Conservation (phyloP, 2,797 vertebrate species). For the Sparidentex hasta region DNA sequence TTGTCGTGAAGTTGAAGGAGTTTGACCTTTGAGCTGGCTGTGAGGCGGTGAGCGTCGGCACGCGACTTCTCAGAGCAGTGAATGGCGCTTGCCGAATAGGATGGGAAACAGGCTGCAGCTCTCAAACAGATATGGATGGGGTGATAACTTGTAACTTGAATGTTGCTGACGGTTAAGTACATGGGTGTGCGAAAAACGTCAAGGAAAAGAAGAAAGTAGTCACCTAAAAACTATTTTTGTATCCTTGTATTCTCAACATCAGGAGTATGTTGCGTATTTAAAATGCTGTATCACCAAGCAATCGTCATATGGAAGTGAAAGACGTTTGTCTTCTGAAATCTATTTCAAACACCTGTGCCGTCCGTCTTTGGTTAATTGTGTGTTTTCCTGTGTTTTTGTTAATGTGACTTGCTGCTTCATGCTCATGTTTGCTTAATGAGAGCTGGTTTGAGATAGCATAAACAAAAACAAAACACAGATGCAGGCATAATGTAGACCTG, state of each 20-base stretch:
- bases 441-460: background rate
- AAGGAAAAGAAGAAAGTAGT: background rate
- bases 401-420: background rate
- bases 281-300: background rate
- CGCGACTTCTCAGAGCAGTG: slow-evolving; percentile 4
- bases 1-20: slow-evolving; percentile 32
- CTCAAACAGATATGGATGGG: slow-evolving; percentile 23
- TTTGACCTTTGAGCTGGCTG: slow-evolving; percentile 49
- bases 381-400: background rate
- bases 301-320: background rate
- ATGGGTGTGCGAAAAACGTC: background rate
- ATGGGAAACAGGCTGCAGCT: slow-evolving; percentile 26
- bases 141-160: slow-evolving; percentile 8
- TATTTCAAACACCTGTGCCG: background rate
- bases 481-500: background rate
- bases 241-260: too few species aligned
- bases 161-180: slow-evolving; percentile 13
- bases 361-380: background rate
- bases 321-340: background rate
- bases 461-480: background rate
- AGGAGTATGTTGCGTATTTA: too few species aligned
- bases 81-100: slow-evolving; percentile 4
- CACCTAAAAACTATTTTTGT: background rate
- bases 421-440: background rate
- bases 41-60: slow-evolving; percentile 10